These are phyloP conservation scores for Larimichthys polyactis DNA, from an alignment of 2,113 vertebrate species.

Conservation along the genomic window DNA sequence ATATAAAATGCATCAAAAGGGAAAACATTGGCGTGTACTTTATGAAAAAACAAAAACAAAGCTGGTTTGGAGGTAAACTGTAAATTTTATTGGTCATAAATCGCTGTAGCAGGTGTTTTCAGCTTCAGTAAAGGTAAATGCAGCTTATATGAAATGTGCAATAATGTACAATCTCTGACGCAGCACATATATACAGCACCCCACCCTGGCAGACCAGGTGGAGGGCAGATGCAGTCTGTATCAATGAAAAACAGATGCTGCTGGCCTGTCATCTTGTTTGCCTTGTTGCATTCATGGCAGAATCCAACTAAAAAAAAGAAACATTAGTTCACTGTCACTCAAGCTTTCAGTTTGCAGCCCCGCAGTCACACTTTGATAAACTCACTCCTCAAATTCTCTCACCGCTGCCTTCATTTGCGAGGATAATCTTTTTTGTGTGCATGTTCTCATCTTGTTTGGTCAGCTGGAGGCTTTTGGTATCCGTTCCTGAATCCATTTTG, in stretches of 20 bases:
- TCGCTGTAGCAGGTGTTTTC: conserved; percentile 20
- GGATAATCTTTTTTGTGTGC: conserved; percentile 44
- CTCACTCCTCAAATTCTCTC: conserved; percentile 56
- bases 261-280: conserved; percentile 47
- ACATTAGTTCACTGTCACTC: conserved; percentile 68
- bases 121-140: neutral
- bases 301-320: conserved; percentile 39
- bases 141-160: conserved; percentile 39
- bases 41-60: conserved; percentile 19
- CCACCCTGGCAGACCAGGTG: conserved; percentile 40
- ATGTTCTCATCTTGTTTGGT: conserved; percentile 65
- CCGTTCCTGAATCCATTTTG: conserved; percentile 51
- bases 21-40: conserved; percentile 34
- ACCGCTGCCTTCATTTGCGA: conserved; percentile 53
- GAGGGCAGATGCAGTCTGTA: conserved; percentile 65
- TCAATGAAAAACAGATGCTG: conserved; percentile 80
- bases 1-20: conserved; percentile 69
- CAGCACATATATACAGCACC: conserved; percentile 40
- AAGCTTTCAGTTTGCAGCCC: conserved; percentile 65
- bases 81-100: neutral
- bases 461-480: conserved; percentile 67
- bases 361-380: conserved; percentile 75
- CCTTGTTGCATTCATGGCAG: conserved; percentile 43
- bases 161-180: conserved; percentile 36
- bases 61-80: conserved; percentile 4